Percentiles rank a stretch among this genome's conserved stretches.
These are phyloP conservation scores for Orcinus orca DNA, from an alignment of 2,113 vertebrate genomes.

Conservation along the genomic window DNA sequence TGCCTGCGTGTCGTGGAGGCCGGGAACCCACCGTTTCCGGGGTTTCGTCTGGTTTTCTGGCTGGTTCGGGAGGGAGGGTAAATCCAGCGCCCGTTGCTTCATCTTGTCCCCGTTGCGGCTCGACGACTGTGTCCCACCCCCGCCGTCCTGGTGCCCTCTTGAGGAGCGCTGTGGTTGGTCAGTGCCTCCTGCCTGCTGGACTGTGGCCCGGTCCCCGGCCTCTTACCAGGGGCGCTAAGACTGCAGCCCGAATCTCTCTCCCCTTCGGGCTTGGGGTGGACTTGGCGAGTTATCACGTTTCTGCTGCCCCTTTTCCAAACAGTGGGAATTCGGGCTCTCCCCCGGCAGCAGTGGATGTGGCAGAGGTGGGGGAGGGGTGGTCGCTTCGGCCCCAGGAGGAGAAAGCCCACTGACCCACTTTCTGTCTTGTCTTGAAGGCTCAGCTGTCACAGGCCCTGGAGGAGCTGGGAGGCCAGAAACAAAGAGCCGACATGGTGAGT, in stretches of 20 bases:
- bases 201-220: neutral
- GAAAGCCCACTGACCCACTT: neutral
- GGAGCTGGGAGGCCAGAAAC: constrained; percentile 89
- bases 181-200: neutral
- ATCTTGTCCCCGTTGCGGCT: neutral
- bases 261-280: neutral
- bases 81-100: rapidly evolving
- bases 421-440: constrained; percentile 80
- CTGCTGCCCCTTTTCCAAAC: no score
- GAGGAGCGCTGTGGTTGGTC: neutral
- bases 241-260: no score
- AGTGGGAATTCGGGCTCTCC: rapidly evolving
- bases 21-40: neutral
- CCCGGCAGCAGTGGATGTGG: rapidly evolving
- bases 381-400: neutral
- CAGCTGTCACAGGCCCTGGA: constrained; percentile 92
- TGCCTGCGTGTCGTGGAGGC: rapidly evolving
- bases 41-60: neutral
- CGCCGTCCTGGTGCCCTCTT: no score
- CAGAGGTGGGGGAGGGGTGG: neutral
- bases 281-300: neutral
- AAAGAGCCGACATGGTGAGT: constrained; percentile 92
- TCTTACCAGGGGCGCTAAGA: rapidly evolving
- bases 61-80: neutral
- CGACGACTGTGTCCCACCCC: neutral